Conservation (phyloP, 37 sponge, comb jelly and placozoan species). For the Aplysina aerophoba region DNA sequence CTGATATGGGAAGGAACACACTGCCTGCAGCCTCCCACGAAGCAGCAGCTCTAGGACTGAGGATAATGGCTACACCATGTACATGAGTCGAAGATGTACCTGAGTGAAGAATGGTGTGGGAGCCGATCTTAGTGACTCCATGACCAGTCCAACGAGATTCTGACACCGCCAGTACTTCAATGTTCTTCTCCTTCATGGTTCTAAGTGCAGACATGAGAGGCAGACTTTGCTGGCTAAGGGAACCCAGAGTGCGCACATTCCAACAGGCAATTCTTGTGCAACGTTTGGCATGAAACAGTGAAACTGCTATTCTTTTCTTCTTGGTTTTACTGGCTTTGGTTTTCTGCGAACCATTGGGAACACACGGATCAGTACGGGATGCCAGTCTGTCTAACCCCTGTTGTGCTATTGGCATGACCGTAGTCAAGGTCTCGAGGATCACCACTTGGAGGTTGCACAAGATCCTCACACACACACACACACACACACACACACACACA, state of each 20-base stretch:
- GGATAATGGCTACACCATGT: slow-evolving; percentile 26
- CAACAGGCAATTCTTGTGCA: slow-evolving; percentile 4
- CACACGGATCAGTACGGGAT: slow-evolving; percentile 6
- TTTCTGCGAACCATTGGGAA: slow-evolving; percentile 22
- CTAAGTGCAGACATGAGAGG: slow-evolving; percentile 1
- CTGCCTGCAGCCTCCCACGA: slow-evolving; percentile 14
- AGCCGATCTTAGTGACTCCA: slow-evolving; percentile 22
- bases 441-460: slow-evolving; percentile 29
- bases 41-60: slow-evolving; percentile 4
- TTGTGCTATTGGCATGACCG: slow-evolving; percentile 27
- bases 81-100: slow-evolving; percentile 17
- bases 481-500: slow-evolving; percentile 28
- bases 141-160: slow-evolving; percentile 18
- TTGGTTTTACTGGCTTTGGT: slow-evolving; percentile 27
- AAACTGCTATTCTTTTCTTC: slow-evolving; percentile 10
- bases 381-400: slow-evolving; percentile 11
- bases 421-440: slow-evolving; percentile 27
- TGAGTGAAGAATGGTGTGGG: slow-evolving; percentile 24
- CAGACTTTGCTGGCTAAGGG: slow-evolving; percentile 21
- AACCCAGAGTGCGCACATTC: slow-evolving; percentile 7
- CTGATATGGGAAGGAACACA: slow-evolving; percentile 7
- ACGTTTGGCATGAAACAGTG: slow-evolving; percentile 30
- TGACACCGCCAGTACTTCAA: slow-evolving; percentile 4
- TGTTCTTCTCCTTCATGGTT: slow-evolving; percentile 22
- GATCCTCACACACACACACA: not conserved